phyloP scores from a whole-genome alignment of 2,113 vertebrate genomes.

The Tichodroma muraria region DNA sequence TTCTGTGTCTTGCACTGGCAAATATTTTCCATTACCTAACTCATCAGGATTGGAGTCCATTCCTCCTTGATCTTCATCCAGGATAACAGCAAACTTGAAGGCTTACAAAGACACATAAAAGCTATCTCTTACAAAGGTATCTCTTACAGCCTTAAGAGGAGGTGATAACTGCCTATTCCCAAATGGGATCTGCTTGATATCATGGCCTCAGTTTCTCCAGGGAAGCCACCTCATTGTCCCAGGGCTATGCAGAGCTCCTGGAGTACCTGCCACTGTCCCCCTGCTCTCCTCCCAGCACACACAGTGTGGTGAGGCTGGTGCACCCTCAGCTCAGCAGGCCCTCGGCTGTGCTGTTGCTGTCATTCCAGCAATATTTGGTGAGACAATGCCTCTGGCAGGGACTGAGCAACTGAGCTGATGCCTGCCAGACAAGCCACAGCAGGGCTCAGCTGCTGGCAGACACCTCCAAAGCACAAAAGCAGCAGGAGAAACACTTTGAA shows the following conservation, averaged over 20 bases:
- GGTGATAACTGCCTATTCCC: not conserved
- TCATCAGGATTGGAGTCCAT: rapidly evolving
- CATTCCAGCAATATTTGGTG: not conserved
- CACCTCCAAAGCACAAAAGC: not conserved
- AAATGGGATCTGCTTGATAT: not conserved
- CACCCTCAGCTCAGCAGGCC: not conserved
- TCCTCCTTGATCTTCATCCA: not conserved
- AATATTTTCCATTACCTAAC: not conserved
- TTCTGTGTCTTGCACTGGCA: not conserved
- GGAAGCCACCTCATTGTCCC: rapidly evolving
- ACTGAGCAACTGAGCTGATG: not conserved
- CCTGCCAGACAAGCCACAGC: not conserved
- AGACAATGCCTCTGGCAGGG: not conserved
- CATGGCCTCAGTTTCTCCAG: not conserved
- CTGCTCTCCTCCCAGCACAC: not conserved
- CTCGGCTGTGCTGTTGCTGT: not conserved
- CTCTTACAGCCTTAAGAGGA: not conserved
- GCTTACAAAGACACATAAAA: not conserved
- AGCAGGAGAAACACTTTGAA: not conserved
- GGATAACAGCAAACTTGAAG: not conserved
- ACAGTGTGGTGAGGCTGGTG: not conserved
- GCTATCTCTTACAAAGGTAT: not conserved
- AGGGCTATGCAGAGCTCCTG: not conserved
- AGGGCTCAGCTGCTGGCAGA: not conserved
- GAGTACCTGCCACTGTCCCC: not conserved